phyloP scores from a whole-genome alignment of 2,797 vertebrate genomes.

The Halcyon badia region DNA sequence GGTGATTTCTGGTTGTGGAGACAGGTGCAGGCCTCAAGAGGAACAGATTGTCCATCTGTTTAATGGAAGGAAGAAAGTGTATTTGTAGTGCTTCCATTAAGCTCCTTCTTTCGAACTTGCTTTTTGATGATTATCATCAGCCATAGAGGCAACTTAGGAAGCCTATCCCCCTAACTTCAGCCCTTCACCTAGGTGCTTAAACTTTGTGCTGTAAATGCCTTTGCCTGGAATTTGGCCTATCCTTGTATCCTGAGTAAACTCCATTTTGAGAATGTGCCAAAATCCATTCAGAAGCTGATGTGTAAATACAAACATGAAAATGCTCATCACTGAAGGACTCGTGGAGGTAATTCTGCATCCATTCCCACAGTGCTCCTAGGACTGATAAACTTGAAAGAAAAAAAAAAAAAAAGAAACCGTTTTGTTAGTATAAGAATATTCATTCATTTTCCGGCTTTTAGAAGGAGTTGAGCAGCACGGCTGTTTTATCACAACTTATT shows the following conservation, averaged over 20 bases:
- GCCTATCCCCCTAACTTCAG: not conserved
- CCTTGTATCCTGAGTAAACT: not conserved
- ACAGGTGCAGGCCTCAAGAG: not conserved
- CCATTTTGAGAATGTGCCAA: not conserved
- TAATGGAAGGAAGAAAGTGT: not conserved
- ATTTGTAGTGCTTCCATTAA: not conserved
- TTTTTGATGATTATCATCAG: not conserved
- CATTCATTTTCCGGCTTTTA: not conserved
- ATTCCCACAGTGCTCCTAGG: not conserved
- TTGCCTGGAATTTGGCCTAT: not conserved
- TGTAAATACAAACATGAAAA: not conserved
- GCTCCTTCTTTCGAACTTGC: not conserved
- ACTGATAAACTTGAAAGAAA: not conserved
- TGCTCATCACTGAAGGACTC: not conserved
- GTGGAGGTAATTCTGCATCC: not conserved
- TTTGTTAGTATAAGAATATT: not conserved
- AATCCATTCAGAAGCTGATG: not conserved
- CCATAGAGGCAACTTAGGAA: not conserved
- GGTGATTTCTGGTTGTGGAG: not conserved
- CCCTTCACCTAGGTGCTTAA: not conserved
- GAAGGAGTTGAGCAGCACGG: not conserved
- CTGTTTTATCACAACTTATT: not conserved
- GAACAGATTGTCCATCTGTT: not conserved
- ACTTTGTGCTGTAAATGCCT: not conserved
- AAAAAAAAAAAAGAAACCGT: not conserved